These are phyloP conservation scores for Osedax fenrisi DNA, from an alignment of 2,888 invertebrate species.

Conservation along the genomic window DNA sequence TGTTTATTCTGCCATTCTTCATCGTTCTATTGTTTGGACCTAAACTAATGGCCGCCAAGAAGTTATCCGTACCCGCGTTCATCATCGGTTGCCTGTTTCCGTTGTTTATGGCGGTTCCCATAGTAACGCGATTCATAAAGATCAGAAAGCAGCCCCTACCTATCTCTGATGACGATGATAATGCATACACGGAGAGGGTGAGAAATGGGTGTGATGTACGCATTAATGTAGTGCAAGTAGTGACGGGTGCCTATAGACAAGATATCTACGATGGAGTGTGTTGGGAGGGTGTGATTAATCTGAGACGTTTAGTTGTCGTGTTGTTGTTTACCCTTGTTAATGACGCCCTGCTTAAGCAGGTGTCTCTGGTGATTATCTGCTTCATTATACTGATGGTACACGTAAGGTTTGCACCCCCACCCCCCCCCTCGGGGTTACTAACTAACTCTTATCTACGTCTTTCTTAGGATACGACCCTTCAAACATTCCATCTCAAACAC, in stretches of 20 bases:
- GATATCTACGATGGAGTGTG: conserved; percentile 29
- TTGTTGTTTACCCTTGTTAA: conserved; percentile 20
- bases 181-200: conserved; percentile 4
- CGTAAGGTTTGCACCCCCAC: neutral
- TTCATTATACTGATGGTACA: conserved; percentile 25
- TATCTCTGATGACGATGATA: neutral
- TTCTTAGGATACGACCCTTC: conserved; percentile 24
- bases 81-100: conserved; percentile 22
- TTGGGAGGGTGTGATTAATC: conserved; percentile 32
- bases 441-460: too few species aligned
- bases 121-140: neutral
- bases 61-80: conserved; percentile 15
- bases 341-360: conserved; percentile 24
- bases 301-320: conserved; percentile 28
- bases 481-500: conserved; percentile 19
- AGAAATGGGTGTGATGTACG: neutral
- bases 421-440: neutral
- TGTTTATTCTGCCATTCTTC: conserved; percentile 33
- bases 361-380: conserved; percentile 19
- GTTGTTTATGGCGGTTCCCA: conserved; percentile 24
- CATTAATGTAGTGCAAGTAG: conserved; percentile 18
- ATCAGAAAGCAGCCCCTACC: neutral
- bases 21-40: conserved; percentile 29
- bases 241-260: conserved; percentile 24
- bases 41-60: conserved; percentile 17